Evolutionary conservation across 2,888 invertebrate genomes (phyloP).

Genomic region (Callimorpha dominula): DNA sequence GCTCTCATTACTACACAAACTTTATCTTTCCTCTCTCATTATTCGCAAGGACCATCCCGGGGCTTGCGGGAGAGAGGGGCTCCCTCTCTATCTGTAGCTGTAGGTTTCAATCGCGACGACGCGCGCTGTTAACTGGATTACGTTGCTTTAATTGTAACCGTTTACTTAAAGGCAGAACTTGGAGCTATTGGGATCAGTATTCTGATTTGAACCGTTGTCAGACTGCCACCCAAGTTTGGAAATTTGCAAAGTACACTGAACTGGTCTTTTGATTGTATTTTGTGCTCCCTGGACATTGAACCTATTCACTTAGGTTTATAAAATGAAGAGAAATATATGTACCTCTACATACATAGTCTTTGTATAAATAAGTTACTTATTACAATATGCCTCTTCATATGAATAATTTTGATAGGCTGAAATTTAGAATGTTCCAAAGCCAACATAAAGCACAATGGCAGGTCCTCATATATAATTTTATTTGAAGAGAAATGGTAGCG

Average conservation of each 20-base stretch:
- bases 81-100: neutral
- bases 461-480: no score
- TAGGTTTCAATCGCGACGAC: neutral
- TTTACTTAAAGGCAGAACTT: neutral
- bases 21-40: constrained; percentile 39
- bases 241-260: neutral
- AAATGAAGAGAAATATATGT: neutral
- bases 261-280: neutral
- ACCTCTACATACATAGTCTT: neutral
- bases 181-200: constrained; percentile 2
- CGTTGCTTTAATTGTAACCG: constrained; percentile 17
- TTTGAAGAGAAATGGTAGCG: no score
- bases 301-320: neutral
- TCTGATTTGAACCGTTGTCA: neutral
- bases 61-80: neutral
- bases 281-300: neutral
- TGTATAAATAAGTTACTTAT: no score
- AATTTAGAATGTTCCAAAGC: no score
- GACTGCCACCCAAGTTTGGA: neutral
- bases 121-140: constrained; percentile 9
- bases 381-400: no score
- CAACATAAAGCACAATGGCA: no score
- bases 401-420: no score
- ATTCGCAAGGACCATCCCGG: constrained; percentile 4
- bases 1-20: constrained; percentile 40